Evolutionary conservation across 2,113 vertebrate genomes (phyloP).

Genomic region (Ursus arctos): DNA sequence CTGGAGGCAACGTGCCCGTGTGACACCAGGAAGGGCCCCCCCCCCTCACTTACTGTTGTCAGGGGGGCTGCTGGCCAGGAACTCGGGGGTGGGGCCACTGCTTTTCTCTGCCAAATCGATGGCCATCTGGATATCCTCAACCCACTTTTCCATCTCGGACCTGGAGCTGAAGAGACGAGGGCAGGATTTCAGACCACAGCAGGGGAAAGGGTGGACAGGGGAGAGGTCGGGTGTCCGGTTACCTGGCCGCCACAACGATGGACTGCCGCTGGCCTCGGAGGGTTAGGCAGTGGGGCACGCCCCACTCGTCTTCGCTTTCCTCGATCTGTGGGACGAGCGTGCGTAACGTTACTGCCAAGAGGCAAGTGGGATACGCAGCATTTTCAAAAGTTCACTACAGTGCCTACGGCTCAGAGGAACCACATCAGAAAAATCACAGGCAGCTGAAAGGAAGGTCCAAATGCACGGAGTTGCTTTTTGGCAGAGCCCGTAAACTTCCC

Average conservation of each 20-base stretch:
- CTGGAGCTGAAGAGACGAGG: constrained; percentile 87
- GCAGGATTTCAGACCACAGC: constrained; percentile 36
- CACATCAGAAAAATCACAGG: neutral
- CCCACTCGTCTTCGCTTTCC: constrained; percentile 98
- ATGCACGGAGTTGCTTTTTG: rapidly evolving
- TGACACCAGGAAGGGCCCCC: rapidly evolving
- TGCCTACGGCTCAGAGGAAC: neutral
- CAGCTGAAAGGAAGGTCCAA: neutral
- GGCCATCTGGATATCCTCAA: constrained; percentile 96
- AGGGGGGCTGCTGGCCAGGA: constrained; percentile 91
- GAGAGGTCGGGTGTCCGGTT: constrained; percentile 38
- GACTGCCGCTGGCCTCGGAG: constrained; percentile 95
- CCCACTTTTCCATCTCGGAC: constrained; percentile 97
- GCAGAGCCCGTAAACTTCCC: neutral
- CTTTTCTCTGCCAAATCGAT: constrained; percentile 94
- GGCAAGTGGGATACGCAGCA: rapidly evolving
- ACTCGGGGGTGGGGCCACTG: constrained; percentile 90
- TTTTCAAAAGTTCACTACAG: too few species aligned
- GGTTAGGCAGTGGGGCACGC: constrained; percentile 96
- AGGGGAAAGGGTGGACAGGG: rapidly evolving
- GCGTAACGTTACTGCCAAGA: neutral
- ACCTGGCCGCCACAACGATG: constrained; percentile 97
- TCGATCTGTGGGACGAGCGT: constrained; percentile 90
- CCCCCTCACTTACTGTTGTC: constrained; percentile 93
- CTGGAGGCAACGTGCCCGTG: rapidly evolving